A percentile compares a stretch with the other conserved stretches of the same genome.
Conservation (phyloP, 2,888 invertebrate species). For the Acheta domesticus region DNA sequence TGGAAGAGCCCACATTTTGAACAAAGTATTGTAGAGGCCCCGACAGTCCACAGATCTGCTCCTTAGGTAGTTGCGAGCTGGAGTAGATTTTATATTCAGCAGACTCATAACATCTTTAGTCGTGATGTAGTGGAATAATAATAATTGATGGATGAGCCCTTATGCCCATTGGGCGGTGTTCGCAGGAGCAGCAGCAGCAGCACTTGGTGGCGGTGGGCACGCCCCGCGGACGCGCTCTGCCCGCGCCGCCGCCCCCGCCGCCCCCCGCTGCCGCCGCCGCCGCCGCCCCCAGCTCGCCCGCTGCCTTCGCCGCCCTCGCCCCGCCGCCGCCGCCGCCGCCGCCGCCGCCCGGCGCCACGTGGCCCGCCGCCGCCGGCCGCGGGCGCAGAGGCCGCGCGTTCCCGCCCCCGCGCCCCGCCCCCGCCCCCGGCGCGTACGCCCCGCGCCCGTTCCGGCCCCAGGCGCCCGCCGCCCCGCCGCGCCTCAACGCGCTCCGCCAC, state of each 20-base stretch:
- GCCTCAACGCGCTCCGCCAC: background rate
- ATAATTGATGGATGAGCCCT: too few species aligned
- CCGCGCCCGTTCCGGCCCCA: too few species aligned
- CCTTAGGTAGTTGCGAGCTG: too few species aligned
- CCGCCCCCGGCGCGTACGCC: background rate
- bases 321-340: background rate
- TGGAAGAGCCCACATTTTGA: too few species aligned
- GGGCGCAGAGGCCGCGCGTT: background rate
- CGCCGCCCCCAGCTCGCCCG: background rate
- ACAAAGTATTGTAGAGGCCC: too few species aligned
- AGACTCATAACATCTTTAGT: too few species aligned
- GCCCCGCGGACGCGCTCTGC: background rate
- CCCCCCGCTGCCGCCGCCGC: background rate
- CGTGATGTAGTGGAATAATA: too few species aligned
- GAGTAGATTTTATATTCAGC: too few species aligned
- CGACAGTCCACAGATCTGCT: too few species aligned
- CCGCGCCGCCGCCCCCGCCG: background rate
- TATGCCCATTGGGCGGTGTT: too few species aligned
- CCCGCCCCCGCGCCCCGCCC: background rate
- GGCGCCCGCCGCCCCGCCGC: background rate
- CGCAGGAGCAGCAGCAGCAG: background rate
- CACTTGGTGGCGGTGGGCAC: background rate
- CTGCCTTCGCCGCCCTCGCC: background rate
- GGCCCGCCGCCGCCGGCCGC: background rate
- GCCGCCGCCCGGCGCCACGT: background rate